These are phyloP conservation scores for Tipula lateralis DNA, from an alignment of 2,888 invertebrate genomes.

Conservation along the genomic window DNA sequence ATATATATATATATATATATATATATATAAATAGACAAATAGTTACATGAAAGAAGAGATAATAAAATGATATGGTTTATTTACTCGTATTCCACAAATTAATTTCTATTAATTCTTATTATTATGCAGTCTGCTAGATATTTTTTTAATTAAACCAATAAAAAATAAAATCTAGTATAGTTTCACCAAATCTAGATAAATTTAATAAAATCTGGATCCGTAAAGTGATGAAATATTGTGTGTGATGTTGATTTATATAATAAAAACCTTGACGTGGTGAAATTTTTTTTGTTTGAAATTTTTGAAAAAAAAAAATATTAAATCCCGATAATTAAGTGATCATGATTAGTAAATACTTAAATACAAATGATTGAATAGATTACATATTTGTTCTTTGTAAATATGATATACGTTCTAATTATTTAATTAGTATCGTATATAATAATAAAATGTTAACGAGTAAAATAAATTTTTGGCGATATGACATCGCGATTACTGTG, in stretches of 20 bases:
- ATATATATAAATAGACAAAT: too few species aligned
- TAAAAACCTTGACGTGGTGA: background rate
- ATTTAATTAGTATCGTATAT: background rate
- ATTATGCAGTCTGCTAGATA: background rate
- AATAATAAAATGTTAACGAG: background rate
- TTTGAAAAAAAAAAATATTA: background rate
- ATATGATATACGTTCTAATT: background rate
- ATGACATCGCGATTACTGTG: background rate
- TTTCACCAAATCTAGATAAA: background rate
- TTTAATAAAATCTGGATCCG: background rate
- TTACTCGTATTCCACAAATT: too few species aligned
- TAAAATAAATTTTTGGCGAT: background rate
- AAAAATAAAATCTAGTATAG: background rate
- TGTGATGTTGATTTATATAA: background rate
- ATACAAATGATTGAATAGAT: background rate
- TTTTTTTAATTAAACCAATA: background rate
- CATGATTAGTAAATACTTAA: background rate
- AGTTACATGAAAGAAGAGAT: too few species aligned
- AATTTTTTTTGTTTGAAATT: background rate
- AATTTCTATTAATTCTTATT: background rate
- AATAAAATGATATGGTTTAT: too few species aligned
- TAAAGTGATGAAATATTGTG: background rate
- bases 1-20: too few species aligned
- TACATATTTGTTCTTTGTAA: background rate
- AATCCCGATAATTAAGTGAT: background rate